These are phyloP conservation scores for Urosaurus nigricauda DNA, from an alignment of 2,797 vertebrate genomes.

Conservation along the genomic window DNA sequence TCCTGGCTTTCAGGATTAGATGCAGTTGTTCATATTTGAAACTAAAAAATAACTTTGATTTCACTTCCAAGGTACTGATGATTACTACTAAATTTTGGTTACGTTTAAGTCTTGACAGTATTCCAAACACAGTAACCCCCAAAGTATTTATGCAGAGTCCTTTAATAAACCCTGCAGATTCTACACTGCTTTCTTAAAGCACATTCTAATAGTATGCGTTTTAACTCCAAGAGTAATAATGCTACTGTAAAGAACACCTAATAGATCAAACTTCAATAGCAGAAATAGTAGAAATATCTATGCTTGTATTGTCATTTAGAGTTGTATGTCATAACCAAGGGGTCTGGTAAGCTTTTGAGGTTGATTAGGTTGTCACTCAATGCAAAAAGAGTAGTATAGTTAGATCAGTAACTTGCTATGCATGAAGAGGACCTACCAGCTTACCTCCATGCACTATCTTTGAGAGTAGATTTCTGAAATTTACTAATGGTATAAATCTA, in stretches of 20 bases:
- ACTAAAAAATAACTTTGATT: not conserved
- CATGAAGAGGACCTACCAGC: not conserved
- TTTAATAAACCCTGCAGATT: not conserved
- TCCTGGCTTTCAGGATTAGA: not conserved
- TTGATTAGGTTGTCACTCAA: not conserved
- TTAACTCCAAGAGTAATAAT: not conserved
- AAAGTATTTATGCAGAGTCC: not conserved
- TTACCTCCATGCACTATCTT: not conserved
- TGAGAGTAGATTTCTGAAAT: not conserved
- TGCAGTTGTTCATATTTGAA: not conserved
- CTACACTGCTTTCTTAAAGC: not conserved
- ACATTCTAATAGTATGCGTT: not conserved
- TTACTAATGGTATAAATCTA: not conserved
- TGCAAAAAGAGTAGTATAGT: not conserved
- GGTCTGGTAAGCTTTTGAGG: not conserved
- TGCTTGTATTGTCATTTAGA: not conserved
- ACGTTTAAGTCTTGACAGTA: not conserved
- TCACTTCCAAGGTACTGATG: not conserved
- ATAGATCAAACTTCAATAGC: slow-evolving; percentile 1
- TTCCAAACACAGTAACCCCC: not conserved
- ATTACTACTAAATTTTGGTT: not conserved
- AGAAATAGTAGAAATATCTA: not conserved
- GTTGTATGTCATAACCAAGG: not conserved
- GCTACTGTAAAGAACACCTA: not conserved
- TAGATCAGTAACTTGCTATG: not conserved